Percentiles rank a stretch among this genome's conserved stretches.
These are phyloP conservation scores for Raja brachyura DNA, from an alignment of 2,113 vertebrate genomes.

Conservation along the genomic window DNA sequence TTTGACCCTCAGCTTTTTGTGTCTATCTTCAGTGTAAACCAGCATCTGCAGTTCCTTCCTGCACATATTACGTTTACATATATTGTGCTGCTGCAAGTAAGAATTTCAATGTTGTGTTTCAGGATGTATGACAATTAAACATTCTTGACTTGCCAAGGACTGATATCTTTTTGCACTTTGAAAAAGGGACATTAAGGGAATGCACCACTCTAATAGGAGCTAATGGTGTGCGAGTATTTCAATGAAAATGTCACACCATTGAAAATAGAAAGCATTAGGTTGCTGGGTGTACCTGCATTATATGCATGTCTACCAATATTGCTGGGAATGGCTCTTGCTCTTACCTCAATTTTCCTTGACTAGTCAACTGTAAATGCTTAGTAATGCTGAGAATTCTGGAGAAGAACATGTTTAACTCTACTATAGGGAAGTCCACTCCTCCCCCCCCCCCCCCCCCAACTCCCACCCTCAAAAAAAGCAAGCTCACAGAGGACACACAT, in stretches of 20 bases:
- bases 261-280: background rate
- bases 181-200: background rate
- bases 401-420: background rate
- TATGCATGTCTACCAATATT: background rate
- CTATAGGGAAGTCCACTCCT: background rate
- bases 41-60: no score
- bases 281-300: background rate
- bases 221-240: background rate
- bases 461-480: no score
- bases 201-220: background rate
- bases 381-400: background rate
- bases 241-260: background rate
- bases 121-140: no score
- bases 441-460: no score
- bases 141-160: background rate
- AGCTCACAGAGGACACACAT: no score
- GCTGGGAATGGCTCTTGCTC: background rate
- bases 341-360: background rate
- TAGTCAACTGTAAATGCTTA: background rate
- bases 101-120: no score
- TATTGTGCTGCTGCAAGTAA: no score
- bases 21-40: no score
- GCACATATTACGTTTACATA: no score
- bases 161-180: background rate
- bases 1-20: no score